phyloP scores from a whole-genome alignment of 53 echinoderm and acorn worm genomes.

The Echinarachnius parma region DNA sequence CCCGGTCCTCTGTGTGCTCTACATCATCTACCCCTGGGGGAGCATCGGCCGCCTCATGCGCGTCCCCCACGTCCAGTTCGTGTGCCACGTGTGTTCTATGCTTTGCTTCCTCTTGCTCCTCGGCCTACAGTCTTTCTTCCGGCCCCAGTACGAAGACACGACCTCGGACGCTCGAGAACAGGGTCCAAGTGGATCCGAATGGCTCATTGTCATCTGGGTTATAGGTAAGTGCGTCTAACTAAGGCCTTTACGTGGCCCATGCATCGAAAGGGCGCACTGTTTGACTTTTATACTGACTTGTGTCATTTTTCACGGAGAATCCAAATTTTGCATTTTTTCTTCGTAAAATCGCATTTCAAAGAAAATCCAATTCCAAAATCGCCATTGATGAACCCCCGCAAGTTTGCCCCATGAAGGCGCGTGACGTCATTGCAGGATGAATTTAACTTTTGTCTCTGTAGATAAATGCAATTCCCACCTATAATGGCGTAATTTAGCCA shows the following conservation, averaged over 20 bases:
- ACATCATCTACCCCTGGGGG: slow-evolving; percentile 90
- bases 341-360: too few species aligned
- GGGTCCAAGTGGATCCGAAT: slow-evolving; percentile 69
- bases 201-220: slow-evolving; percentile 88
- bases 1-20: slow-evolving; percentile 80
- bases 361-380: too few species aligned
- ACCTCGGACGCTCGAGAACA: slow-evolving; percentile 38
- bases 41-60: slow-evolving; percentile 76
- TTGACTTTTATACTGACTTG: too few species aligned
- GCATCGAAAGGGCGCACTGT: too few species aligned
- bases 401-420: too few species aligned
- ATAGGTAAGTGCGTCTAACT: slow-evolving; percentile 62
- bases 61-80: slow-evolving; percentile 91
- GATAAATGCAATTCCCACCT: too few species aligned
- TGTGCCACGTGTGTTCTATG: slow-evolving; percentile 80
- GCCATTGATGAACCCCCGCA: too few species aligned
- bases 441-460: too few species aligned
- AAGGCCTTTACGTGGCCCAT: too few species aligned
- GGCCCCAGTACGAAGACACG: slow-evolving; percentile 2
- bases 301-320: not conserved
- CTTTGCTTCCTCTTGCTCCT: slow-evolving; percentile 77
- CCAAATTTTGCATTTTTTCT: too few species aligned
- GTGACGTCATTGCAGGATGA: too few species aligned
- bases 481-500: too few species aligned
- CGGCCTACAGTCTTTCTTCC: slow-evolving; percentile 81